phyloP scores from a whole-genome alignment of 2,113 vertebrate genomes.

The Pterocles burchelli region DNA sequence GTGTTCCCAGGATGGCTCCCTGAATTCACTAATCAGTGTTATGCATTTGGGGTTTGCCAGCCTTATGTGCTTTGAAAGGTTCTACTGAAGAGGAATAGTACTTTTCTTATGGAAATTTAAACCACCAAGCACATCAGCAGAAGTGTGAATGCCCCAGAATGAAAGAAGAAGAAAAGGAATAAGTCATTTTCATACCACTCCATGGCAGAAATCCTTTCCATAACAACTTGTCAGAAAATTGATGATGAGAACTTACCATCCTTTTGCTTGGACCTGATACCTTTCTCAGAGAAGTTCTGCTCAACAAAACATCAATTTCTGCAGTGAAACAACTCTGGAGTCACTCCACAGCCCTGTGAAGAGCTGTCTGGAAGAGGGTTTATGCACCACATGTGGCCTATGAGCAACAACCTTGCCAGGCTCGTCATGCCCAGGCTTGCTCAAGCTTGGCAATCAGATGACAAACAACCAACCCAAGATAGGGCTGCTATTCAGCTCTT shows the following conservation, averaged over 20 bases:
- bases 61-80: background rate
- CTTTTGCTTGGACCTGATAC: background rate
- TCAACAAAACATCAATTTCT: background rate
- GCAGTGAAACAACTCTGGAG: background rate
- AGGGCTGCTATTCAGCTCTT: background rate
- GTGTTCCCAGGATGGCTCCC: background rate
- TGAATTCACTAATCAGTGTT: background rate
- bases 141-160: background rate
- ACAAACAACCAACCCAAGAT: background rate
- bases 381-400: background rate
- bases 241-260: background rate
- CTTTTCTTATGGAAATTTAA: background rate
- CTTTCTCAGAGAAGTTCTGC: background rate
- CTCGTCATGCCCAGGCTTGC: background rate
- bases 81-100: background rate
- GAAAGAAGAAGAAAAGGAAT: background rate
- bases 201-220: background rate
- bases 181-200: background rate
- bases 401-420: background rate
- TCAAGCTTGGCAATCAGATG: background rate
- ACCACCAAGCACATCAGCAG: background rate
- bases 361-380: background rate
- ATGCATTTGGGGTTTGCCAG: background rate
- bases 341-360: background rate
- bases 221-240: background rate